Evolutionary conservation across 2,888 invertebrate species (phyloP).

Genomic region (Rotaria macrura): DNA sequence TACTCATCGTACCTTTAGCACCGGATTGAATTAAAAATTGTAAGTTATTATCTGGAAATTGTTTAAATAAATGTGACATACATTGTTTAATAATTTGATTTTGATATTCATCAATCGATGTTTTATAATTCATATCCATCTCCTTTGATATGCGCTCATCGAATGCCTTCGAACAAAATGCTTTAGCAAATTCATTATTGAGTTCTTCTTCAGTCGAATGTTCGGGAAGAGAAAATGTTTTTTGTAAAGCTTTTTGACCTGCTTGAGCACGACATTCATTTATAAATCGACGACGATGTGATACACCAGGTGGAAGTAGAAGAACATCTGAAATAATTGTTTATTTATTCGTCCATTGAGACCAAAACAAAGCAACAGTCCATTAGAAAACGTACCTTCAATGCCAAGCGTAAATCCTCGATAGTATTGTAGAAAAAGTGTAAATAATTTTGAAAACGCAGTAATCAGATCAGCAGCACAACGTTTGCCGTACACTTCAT

Average conservation of each 20-base stretch:
- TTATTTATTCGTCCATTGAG: too few relatives aligned
- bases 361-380: neutral
- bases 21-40: slow-evolving; percentile 96
- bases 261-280: neutral
- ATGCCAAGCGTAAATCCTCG: slow-evolving; percentile 84
- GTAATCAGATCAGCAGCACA: slow-evolving; percentile 72
- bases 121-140: slow-evolving; percentile 40
- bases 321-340: neutral
- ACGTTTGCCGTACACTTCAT: slow-evolving; percentile 79
- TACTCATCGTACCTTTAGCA: slow-evolving; percentile 71
- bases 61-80: slow-evolving; percentile 65
- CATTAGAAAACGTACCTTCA: slow-evolving; percentile 59
- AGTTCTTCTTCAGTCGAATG: neutral
- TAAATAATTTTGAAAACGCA: slow-evolving; percentile 81
- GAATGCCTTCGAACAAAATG: neutral
- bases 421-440: slow-evolving; percentile 70
- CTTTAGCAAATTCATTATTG: neutral
- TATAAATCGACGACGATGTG: neutral
- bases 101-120: slow-evolving; percentile 64
- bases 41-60: slow-evolving; percentile 87
- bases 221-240: neutral
- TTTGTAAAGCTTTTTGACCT: neutral
- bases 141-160: neutral
- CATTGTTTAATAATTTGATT: slow-evolving; percentile 81
- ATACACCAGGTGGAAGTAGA: neutral